Evolutionary conservation across 2,888 invertebrate species (phyloP).

Genomic region (Phengaris alcon): DNA sequence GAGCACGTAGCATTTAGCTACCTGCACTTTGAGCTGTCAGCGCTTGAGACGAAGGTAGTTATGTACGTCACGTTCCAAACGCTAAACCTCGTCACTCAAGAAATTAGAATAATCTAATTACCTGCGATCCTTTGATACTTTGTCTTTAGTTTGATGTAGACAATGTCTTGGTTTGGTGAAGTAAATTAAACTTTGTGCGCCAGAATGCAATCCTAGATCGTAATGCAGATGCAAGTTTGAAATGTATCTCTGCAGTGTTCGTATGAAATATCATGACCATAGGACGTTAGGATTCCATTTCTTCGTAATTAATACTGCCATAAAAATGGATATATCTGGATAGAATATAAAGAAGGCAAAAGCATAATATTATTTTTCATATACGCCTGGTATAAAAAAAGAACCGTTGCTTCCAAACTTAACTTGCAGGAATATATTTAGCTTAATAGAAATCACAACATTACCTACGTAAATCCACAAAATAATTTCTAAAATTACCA

Average conservation of each 20-base stretch:
- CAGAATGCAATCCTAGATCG: neutral
- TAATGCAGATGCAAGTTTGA: neutral
- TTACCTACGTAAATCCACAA: neutral
- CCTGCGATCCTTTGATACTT: neutral
- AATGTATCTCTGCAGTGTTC: neutral
- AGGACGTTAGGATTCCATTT: no score
- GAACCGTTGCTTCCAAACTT: neutral
- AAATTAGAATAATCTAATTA: constrained; percentile 12
- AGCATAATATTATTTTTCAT: neutral
- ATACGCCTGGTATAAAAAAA: neutral
- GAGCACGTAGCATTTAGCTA: neutral
- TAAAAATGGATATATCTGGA: neutral
- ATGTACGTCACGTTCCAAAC: constrained; percentile 7
- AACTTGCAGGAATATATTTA: neutral
- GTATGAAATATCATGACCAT: no score
- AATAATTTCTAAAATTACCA: constrained; percentile 1
- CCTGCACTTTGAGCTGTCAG: neutral
- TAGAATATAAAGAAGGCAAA: neutral
- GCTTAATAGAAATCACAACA: neutral
- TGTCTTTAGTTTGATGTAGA: neutral
- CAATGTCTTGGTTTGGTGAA: neutral
- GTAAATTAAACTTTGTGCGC: neutral
- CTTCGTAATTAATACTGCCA: neutral
- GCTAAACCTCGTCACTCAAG: constrained; percentile 16
- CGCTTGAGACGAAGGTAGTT: neutral